These are phyloP conservation scores for Chrosomus eos DNA, from an alignment of 2,797 vertebrate genomes.

Conservation along the genomic window DNA sequence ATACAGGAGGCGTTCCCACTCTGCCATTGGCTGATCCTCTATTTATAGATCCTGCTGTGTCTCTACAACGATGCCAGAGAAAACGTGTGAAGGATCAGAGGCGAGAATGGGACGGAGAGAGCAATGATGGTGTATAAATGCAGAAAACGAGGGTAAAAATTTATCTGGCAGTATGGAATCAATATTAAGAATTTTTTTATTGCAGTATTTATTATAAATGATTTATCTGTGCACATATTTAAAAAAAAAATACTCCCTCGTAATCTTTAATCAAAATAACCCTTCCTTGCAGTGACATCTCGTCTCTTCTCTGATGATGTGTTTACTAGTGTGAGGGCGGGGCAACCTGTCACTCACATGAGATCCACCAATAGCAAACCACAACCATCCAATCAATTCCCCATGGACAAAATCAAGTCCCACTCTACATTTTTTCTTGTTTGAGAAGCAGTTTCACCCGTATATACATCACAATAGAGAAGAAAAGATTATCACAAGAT, in stretches of 20 bases:
- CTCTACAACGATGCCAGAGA: constrained; percentile 57
- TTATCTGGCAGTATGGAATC: neutral
- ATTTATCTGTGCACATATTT: neutral
- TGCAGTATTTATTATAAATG: neutral
- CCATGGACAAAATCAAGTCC: neutral
- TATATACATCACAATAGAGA: neutral
- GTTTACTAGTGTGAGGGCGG: neutral
- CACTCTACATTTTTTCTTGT: neutral
- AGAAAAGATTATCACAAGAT: neutral
- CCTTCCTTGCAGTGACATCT: neutral
- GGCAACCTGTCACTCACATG: neutral
- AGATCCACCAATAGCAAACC: neutral
- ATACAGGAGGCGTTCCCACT: constrained; percentile 69
- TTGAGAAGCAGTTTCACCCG: neutral
- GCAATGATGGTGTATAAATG: neutral
- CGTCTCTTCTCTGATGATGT: neutral
- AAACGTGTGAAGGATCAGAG: neutral
- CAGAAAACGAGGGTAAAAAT: neutral
- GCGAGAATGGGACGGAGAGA: neutral
- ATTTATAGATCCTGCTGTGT: constrained; percentile 77
- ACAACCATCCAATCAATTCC: neutral
- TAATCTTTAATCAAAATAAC: neutral
- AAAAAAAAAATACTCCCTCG: neutral
- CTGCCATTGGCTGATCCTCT: constrained; percentile 78
- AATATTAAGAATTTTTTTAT: neutral